Evolutionary conservation across 2,888 invertebrate species (phyloP).

Genomic region (Cacoxenus indagator): DNA sequence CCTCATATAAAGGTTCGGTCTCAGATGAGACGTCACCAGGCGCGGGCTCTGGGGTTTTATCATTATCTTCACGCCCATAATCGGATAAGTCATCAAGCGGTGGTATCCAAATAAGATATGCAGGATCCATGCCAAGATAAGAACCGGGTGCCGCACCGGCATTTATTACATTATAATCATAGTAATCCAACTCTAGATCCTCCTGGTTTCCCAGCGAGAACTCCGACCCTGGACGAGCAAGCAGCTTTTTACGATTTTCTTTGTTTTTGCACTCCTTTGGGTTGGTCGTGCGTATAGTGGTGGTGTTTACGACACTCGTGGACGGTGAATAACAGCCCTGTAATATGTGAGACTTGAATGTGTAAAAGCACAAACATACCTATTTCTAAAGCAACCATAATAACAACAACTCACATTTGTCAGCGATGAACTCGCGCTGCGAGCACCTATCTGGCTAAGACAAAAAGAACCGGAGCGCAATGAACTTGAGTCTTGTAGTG

Average conservation of each 20-base stretch:
- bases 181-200: constrained; percentile 88
- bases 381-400: neutral
- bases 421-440: constrained; percentile 60
- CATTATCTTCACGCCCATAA: constrained; percentile 77
- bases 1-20: constrained; percentile 62
- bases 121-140: constrained; percentile 90
- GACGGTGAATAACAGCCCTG: constrained; percentile 83
- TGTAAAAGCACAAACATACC: neutral
- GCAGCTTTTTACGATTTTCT: constrained; percentile 79
- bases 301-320: constrained; percentile 77
- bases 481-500: constrained; percentile 59
- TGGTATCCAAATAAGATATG: constrained; percentile 89
- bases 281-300: constrained; percentile 78
- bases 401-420: constrained; percentile 62
- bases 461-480: constrained; percentile 56
- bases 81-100: constrained; percentile 84
- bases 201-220: constrained; percentile 81
- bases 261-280: constrained; percentile 85
- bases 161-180: constrained; percentile 90
- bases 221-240: constrained; percentile 81
- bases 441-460: constrained; percentile 54
- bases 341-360: neutral
- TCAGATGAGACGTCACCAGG: constrained; percentile 55
- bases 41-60: constrained; percentile 70
- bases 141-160: constrained; percentile 87